These are phyloP conservation scores for Carpatolechia fugitivella DNA, from an alignment of 2,888 invertebrate genomes.

Conservation along the genomic window DNA sequence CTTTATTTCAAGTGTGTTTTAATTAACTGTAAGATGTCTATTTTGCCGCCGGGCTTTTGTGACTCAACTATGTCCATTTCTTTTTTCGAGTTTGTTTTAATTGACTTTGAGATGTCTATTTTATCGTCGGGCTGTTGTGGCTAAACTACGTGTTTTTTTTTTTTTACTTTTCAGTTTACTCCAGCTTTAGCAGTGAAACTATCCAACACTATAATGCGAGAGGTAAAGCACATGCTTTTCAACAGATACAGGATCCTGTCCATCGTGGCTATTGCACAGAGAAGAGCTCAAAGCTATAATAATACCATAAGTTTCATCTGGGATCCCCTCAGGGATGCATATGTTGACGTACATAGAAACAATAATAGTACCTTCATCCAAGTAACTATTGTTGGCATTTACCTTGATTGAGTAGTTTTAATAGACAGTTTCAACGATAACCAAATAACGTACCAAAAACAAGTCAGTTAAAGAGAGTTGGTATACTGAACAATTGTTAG, in stretches of 20 bases:
- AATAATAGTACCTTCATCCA: conserved; percentile 48
- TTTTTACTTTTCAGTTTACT: conserved; percentile 32
- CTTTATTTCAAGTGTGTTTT: no score
- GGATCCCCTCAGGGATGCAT: conserved; percentile 54
- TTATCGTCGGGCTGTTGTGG: no score
- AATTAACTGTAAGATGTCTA: no score
- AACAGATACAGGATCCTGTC: conserved; percentile 51
- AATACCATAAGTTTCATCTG: conserved; percentile 63
- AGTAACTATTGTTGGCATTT: conserved; percentile 56
- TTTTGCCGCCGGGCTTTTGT: no score
- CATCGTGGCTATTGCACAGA: conserved; percentile 50
- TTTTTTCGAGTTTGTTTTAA: no score
- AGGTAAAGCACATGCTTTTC: conserved; percentile 45
- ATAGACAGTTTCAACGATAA: no score
- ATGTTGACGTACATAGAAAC: conserved; percentile 41
- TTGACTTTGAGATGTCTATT: no score
- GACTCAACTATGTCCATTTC: no score
- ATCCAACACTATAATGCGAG: conserved; percentile 31
- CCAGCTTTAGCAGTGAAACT: conserved; percentile 46
- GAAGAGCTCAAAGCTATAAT: conserved; percentile 58
- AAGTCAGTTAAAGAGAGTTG: no score
- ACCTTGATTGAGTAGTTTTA: conserved; percentile 37
- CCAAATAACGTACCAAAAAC: no score
- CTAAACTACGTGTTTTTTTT: no score
- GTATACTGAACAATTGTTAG: no score